Evolutionary conservation across 2,113 vertebrate species (phyloP).

Genomic region (Gallinago jamesoni): DNA sequence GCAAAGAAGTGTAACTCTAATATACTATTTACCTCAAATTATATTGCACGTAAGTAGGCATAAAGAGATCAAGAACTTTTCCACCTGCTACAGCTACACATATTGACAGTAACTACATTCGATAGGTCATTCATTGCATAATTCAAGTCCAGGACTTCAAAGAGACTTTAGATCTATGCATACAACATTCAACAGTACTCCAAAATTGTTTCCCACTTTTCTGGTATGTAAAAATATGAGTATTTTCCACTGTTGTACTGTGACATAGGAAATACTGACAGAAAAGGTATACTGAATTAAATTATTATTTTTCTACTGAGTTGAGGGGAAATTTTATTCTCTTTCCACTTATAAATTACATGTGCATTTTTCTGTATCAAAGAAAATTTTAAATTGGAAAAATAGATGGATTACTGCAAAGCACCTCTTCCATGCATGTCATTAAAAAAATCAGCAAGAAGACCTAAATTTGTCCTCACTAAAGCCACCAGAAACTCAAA

Average conservation of each 20-base stretch:
- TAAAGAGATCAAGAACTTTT: background rate
- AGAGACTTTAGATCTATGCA: background rate
- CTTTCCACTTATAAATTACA: background rate
- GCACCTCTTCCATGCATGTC: background rate
- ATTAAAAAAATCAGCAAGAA: background rate
- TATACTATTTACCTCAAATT: background rate
- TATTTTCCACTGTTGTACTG: background rate
- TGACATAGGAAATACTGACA: background rate
- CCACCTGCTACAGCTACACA: background rate
- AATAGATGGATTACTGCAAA: background rate
- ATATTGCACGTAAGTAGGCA: background rate
- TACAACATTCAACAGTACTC: background rate
- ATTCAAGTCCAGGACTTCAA: background rate
- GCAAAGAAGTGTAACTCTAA: background rate
- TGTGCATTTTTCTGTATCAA: background rate
- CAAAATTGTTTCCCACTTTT: background rate
- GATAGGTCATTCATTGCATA: background rate
- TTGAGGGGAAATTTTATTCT: background rate
- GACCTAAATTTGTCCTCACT: background rate
- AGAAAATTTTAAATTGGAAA: background rate
- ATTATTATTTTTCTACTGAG: background rate
- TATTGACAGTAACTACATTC: background rate
- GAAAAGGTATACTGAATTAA: background rate
- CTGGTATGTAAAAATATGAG: background rate
- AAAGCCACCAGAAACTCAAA: background rate